These are phyloP conservation scores for Oreochromis grahami DNA, from an alignment of 2,797 vertebrate genomes.

Conservation along the genomic window DNA sequence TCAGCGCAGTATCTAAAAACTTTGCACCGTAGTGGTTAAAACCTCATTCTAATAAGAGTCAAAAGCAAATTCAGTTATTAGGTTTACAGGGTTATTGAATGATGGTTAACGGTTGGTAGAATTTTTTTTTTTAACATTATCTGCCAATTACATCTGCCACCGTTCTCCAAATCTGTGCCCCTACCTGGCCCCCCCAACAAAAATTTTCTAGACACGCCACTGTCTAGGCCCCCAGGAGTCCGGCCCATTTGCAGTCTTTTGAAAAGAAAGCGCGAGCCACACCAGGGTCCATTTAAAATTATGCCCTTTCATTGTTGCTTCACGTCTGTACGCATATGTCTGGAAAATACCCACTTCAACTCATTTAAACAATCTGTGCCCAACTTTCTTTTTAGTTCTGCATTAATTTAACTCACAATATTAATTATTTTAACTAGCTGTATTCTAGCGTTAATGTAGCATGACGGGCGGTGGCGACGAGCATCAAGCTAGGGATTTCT, in stretches of 20 bases:
- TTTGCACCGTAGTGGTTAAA: too few species aligned
- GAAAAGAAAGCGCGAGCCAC: not conserved
- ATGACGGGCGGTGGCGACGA: conserved; percentile 30
- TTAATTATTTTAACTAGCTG: not conserved
- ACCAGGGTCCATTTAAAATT: not conserved
- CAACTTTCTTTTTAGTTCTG: fast-evolving
- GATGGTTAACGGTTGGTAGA: too few species aligned
- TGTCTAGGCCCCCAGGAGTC: not conserved
- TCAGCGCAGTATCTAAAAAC: too few species aligned
- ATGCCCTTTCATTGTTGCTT: not conserved
- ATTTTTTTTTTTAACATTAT: too few species aligned
- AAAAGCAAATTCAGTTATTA: too few species aligned
- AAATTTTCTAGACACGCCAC: too few species aligned
- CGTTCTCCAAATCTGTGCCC: too few species aligned
- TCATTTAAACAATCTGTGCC: not conserved
- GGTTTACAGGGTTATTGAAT: too few species aligned
- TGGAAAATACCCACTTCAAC: not conserved
- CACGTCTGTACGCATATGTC: too few species aligned
- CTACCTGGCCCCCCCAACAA: too few species aligned
- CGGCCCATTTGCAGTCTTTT: not conserved
- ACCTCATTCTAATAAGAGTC: too few species aligned
- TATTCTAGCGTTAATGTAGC: not conserved
- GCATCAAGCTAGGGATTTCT: not conserved
- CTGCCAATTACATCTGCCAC: too few species aligned
- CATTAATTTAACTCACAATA: fast-evolving